Base-by-base conservation (phyloP, 2,113 vertebrate genomes). In the Xenopus laevis region DNA sequence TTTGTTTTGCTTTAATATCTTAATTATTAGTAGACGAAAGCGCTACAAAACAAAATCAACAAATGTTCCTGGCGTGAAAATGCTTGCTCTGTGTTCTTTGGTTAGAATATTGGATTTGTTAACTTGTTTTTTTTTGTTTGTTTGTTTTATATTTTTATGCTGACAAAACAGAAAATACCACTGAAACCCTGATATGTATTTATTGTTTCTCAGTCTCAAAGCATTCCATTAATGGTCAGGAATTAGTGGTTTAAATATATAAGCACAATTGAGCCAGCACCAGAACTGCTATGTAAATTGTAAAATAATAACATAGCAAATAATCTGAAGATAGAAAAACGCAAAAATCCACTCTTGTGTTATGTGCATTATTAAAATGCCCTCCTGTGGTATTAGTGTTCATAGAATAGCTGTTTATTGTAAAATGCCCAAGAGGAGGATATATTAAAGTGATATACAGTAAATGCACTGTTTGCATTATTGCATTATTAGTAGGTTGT, bases 101-200 rank as follows among this genome's bases (percentile, higher is more conserved):
- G 9, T 45, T 40, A 40, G 33, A 50, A 18, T 18, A 60, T 66
- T 63, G 47, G 53, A 66, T 64, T 66, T 66, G 64, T 74, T 74
- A 74, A 59, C 63, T 67, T 50, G 53, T 47, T 7, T 17, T 58
- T 18, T n/a, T n/a, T 57, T 18, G 53, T 47, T 50, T 50, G 47
- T 50, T 15, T 50, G 47, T 16, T 59, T 55, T 59, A 65, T 64
- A 3, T 44, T 27, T 72, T 74, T 67, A n/a, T 74, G 64, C 72
- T 74, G 72, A 74, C 64, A 67, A 74, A 74, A 74, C 57, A 74
- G 63, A 60, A 67, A 67, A 45, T 46, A 66, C 16, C 23, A n/a
- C 30, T 30, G 72, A 47, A 50, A 50, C 47, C 11, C 33, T 40
- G 33, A 40, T 40, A 65, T 23, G 71, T 50, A 73, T 73, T 65